Base-by-base conservation (phyloP, 2,113 vertebrate species). In the Pachypanchax playfairii region DNA sequence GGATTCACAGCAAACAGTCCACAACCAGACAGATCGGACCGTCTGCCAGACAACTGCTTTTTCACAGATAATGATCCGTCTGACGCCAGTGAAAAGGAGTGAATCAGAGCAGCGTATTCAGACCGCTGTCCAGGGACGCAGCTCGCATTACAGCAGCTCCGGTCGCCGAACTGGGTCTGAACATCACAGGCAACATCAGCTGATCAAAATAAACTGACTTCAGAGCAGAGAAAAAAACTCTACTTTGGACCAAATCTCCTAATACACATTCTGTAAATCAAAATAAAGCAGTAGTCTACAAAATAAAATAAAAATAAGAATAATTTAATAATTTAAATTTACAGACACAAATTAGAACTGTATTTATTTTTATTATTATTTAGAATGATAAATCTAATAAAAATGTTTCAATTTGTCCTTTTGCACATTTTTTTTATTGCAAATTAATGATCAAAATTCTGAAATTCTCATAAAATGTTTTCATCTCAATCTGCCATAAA, bases 31-130 rank as follows among this genome's bases (percentile, higher is more conserved):
- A 47, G 15, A 42, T 60, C 24, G 56, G 75, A 73, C 55, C 44
- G 24, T 70, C 52, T 61, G 54, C 55, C 31, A 61, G 50, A 24
- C 55, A 35, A 22, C 6, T 46, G 56, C 66, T 53, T 36, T 7
- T 25, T 61, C 61, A 15, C 38, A 51, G 55, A 3, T 44, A 17
- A 38, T 14, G 41, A 60, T 55, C 31, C 8, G 22, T 58, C 26
- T 38, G 28, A 50, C 51, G 47, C 26, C 43, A 35, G n/a, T 0
- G 12, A 21, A 22, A 38, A 13, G 13, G 0, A 6, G 6, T 55
- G 47, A 68, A 65, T 67, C 58, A 65, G 61, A 44, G 13, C 20
- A 55, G 17, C 29, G 12, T 35, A 52, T 77, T 74, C 62, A 59
- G 63, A 51, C 26, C 21, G 10, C 57, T 28, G 28, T 31, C 43